Evolutionary conservation across 2,888 invertebrate species (phyloP).

Genomic region (Diadegma fenestrale): DNA sequence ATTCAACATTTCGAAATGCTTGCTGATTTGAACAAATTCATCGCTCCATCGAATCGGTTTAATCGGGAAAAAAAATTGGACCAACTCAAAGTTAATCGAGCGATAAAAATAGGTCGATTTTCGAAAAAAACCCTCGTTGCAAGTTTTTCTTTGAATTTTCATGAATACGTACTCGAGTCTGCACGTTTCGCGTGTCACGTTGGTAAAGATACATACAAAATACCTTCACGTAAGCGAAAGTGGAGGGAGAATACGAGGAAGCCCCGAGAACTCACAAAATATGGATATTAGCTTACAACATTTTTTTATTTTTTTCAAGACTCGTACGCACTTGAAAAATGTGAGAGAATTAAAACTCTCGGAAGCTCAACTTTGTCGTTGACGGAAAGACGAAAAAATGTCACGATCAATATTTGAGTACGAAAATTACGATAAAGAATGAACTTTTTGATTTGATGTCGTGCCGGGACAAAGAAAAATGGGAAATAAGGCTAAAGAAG

Average conservation of each 20-base stretch:
- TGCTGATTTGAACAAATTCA: background rate
- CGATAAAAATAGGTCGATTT: background rate
- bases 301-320: conserved; percentile 19
- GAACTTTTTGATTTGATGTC: background rate
- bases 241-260: conserved; percentile 40
- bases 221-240: conserved; percentile 34
- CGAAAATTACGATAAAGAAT: background rate
- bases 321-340: background rate
- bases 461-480: background rate
- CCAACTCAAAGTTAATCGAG: background rate
- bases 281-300: conserved; percentile 6
- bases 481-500: background rate
- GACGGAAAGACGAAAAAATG: background rate
- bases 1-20: background rate
- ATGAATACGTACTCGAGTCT: conserved; percentile 10
- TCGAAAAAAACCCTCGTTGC: background rate
- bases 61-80: background rate
- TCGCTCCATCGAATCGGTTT: background rate
- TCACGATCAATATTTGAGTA: background rate
- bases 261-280: conserved; percentile 24
- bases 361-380: conserved; percentile 17
- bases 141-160: background rate
- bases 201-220: conserved; percentile 38
- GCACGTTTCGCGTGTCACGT: conserved; percentile 53
- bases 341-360: background rate